Evolutionary conservation across 2,797 vertebrate species (phyloP), one percentile per base, ranked within the genome.

Genomic region (Psittacula echo): DNA sequence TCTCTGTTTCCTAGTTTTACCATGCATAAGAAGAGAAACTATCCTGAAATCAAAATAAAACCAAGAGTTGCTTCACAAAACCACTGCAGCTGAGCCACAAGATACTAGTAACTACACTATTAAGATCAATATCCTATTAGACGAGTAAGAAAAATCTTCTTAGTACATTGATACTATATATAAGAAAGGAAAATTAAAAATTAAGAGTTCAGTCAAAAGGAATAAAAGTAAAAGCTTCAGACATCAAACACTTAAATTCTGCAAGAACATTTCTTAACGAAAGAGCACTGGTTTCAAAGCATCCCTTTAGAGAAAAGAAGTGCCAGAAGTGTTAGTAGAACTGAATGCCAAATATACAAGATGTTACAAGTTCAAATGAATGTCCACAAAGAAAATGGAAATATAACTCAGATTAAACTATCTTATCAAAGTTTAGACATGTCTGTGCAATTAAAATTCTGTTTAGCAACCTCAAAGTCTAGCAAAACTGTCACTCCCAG

Each of bases 401-500:
- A 85, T 72, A 6, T 17, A 90, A 90, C 61, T 78, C 48, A 39
- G 89, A 90, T 7, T 27, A 37, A 87, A 91, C 44, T 71, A 39
- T 51, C n/a, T 90, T 84, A 53, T 78, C 62, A 61, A 91, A 75
- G 89, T 86, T 86, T 54, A 89, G 66, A 84, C 87, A 95, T 29
- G 72, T n/a, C 87, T 71, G 47, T 66, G 47, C 44, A 90, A 93
- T 51, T 71, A 88, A 92, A 84, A 79, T 73, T 85, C 62, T 79
- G 41, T 87, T 92, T 74, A 94, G 86, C 61, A 91, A 94, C 30
- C 30, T 90, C 73, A 68, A 93, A 91, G 73, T 76, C 87, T 75
- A 93, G 87, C 50, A 93, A 75, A 86, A 85, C 67, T 89, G 80
- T 66, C 81, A 89, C 84, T 95, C 81, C 74, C 84, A 74, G 56